These are phyloP conservation scores for Micromesistius poutassou DNA, from an alignment of 2,797 vertebrate species.

Conservation along the genomic window DNA sequence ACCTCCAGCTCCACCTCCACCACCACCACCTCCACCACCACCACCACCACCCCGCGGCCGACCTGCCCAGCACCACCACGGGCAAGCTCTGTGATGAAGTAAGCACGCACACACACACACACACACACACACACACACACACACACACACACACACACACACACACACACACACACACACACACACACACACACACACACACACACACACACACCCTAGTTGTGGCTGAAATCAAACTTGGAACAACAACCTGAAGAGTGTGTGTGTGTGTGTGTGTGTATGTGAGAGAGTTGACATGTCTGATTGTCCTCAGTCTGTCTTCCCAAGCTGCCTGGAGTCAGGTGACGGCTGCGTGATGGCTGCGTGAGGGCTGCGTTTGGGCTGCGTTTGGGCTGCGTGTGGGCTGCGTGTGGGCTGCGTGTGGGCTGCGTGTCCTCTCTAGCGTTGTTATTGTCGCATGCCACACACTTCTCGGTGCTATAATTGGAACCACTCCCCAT, in stretches of 20 bases:
- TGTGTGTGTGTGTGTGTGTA: too few species aligned
- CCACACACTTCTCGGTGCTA: slow-evolving; percentile 59
- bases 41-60: slow-evolving; percentile 19
- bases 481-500: slow-evolving; percentile 70
- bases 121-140: too few species aligned
- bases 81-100: slow-evolving; percentile 61
- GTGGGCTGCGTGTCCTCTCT: slow-evolving; percentile 41
- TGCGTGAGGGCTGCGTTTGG: too few species aligned
- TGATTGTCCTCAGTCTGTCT: slow-evolving; percentile 16
- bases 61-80: slow-evolving; percentile 10
- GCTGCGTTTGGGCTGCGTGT: too few species aligned
- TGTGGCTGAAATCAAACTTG: not conserved
- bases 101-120: slow-evolving; percentile 31
- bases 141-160: not conserved
- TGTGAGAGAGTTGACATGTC: not conserved
- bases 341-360: slow-evolving; percentile 56
- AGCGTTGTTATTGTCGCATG: slow-evolving; percentile 59
- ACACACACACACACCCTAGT: not conserved
- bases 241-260: not conserved
- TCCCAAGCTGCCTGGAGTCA: slow-evolving; percentile 42
- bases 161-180: not conserved
- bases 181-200: not conserved
- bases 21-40: not conserved
- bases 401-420: slow-evolving; percentile 33
- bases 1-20: slow-evolving; percentile 14